Evolutionary conservation across 2,113 vertebrate genomes (phyloP).

Genomic region (Phrynocephalus versicolor): DNA sequence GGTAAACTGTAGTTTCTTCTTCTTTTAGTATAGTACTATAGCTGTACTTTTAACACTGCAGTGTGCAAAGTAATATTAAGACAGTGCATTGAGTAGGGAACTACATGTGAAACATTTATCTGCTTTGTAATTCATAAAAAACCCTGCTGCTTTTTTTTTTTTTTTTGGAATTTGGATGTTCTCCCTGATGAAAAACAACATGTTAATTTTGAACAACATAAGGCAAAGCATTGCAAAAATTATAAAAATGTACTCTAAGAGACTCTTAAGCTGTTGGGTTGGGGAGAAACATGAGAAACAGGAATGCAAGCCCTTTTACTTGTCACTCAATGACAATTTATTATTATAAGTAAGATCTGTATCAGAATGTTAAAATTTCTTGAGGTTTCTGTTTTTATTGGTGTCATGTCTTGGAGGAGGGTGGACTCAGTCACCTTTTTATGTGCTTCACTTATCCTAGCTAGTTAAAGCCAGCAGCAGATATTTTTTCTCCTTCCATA

Average conservation of each 20-base stretch:
- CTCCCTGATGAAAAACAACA: too few relatives aligned
- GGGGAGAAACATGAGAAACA: background rate
- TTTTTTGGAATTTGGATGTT: too few relatives aligned
- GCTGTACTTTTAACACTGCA: too few relatives aligned
- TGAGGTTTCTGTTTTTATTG: constrained; percentile 17
- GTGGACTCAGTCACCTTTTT: constrained; percentile 16
- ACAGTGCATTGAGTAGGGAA: too few relatives aligned
- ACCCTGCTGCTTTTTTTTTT: too few relatives aligned
- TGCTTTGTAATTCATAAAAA: too few relatives aligned
- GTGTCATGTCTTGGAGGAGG: background rate
- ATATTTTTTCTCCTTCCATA: constrained; percentile 11
- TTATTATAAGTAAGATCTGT: background rate
- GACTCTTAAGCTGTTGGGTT: background rate
- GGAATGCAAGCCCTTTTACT: background rate
- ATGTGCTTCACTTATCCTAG: background rate
- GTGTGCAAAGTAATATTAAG: too few relatives aligned
- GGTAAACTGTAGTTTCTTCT: constrained; percentile 5
- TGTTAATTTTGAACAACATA: constrained; percentile 52
- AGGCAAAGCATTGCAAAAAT: constrained; percentile 44
- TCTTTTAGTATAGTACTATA: too few relatives aligned
- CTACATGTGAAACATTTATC: too few relatives aligned
- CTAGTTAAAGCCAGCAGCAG: background rate
- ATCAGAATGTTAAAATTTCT: background rate
- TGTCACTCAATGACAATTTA: background rate
- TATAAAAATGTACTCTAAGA: constrained; percentile 33